Conservation (phyloP, 1,140 invertebrate species). For the Carcinoscorpius rotundicauda region DNA sequence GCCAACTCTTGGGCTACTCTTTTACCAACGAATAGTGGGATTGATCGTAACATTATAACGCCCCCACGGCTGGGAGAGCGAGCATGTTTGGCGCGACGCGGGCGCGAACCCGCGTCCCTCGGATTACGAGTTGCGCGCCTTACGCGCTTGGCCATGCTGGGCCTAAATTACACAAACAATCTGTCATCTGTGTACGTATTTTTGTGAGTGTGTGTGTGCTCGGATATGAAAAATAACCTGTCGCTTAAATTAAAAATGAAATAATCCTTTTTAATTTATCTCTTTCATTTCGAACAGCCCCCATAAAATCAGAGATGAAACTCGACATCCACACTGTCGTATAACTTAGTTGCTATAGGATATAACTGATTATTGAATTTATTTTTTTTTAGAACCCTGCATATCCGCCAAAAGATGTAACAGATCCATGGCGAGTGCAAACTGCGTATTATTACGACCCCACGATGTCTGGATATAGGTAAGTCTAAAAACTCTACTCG, state of each 20-base stretch:
- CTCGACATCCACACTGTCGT: neutral
- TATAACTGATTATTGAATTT: neutral
- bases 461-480: constrained; percentile 17
- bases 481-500: neutral
- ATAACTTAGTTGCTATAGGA: neutral
- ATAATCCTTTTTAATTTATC: neutral
- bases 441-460: constrained; percentile 18
- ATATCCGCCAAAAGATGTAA: constrained; percentile 15
- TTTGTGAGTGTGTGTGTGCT: no score
- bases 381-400: constrained; percentile 11
- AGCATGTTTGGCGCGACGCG: no score
- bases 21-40: no score
- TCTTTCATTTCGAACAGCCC: neutral
- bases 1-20: no score
- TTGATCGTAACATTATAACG: no score
- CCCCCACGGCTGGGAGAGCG: no score
- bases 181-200: no score
- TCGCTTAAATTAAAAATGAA: neutral
- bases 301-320: neutral
- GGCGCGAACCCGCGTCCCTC: no score
- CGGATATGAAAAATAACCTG: neutral
- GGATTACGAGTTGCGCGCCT: no score
- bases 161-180: no score
- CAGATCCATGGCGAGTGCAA: constrained; percentile 17
- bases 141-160: no score